Evolutionary conservation across 1,140 invertebrate species (phyloP), one percentile per base, ranked within the genome.

Genomic region (Drosophila nigrodunni): DNA sequence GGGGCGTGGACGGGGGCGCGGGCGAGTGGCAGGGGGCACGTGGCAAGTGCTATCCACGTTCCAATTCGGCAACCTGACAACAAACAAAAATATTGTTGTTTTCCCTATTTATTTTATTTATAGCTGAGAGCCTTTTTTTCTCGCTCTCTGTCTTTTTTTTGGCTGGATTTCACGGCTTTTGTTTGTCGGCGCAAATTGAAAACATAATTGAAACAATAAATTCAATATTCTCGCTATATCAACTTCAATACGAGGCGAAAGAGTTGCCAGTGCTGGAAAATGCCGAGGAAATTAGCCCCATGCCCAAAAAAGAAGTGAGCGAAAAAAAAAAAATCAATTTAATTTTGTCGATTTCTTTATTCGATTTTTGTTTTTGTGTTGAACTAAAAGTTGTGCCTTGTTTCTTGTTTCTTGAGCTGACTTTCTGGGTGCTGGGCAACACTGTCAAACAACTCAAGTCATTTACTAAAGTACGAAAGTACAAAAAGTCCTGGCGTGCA

Each of bases 181-280:
- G 78, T 89, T 90, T 89, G 85, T 85, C 68, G 86, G 81, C 85
- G 81, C 78, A 89, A 89, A 89, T 89, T 89, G 85, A 85, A 89
- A 89, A 89, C 83, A 89, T 89, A 89, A 89, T 89, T 89, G 86
- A 89, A 89, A 90, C 80, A 78, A 89, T 89, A 89, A 89, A 89
- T 89, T 89, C 71, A 43, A 60, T 60, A 49, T 64, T 39, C 18
- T 43, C 11, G 46, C 50, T 61, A 43, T 67, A 61, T 68, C 49
- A 61, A 34, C 54, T 34, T 34, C 44, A 46, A 9, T 18, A 13
- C 41, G 2, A 21, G 13, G 25, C 44, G 43, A 86, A 86, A 85
- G 81, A 85, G 81, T 85, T 85, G 66, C 69, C 34, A 54, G 50
- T 30, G 64, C 13, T 61, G 43, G 1, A 37, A 61, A 47, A 34